Evolutionary conservation across 1,140 invertebrate species (phyloP).

Genomic region (Oryzaephilus surinamensis): DNA sequence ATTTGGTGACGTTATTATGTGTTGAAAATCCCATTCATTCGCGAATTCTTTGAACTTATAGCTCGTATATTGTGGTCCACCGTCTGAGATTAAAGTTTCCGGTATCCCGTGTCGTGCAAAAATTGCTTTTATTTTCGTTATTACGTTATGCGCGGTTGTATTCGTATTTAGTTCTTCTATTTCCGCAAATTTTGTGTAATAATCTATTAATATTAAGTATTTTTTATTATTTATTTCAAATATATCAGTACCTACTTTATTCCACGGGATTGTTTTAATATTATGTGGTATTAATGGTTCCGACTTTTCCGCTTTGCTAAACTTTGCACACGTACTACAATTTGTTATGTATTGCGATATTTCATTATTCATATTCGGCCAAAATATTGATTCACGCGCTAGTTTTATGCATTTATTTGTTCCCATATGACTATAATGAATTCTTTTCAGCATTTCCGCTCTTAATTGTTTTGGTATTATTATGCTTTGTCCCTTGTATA

Average conservation of each 20-base stretch:
- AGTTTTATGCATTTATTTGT: constrained; percentile 13
- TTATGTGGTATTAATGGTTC: constrained; percentile 30
- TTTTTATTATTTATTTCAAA: too few species aligned
- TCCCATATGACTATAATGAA: constrained; percentile 16
- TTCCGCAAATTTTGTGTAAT: constrained; percentile 27
- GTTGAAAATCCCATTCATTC: constrained; percentile 30
- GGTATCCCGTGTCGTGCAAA: constrained; percentile 31
- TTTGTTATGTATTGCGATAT: constrained; percentile 33
- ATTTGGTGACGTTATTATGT: constrained; percentile 32
- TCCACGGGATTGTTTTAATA: constrained; percentile 26
- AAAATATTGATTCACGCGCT: constrained; percentile 33
- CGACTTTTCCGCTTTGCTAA: constrained; percentile 21
- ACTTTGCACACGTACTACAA: constrained; percentile 31
- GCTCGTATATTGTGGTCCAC: constrained; percentile 17
- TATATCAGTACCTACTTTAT: constrained; percentile 30
- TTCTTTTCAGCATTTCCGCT: constrained; percentile 8
- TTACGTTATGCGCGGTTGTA: constrained; percentile 13
- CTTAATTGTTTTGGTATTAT: constrained; percentile 8
- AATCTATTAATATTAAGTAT: constrained; percentile 11
- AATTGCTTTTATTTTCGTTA: constrained; percentile 15
- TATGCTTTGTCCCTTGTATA: constrained; percentile 5
- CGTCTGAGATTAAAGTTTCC: constrained; percentile 30
- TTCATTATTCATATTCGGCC: too few species aligned
- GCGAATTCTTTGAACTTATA: constrained; percentile 32
- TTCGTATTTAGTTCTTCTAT: constrained; percentile 21